Evolutionary conservation across 2,113 vertebrate genomes (phyloP).

Genomic region (Diphyllodes magnificus): DNA sequence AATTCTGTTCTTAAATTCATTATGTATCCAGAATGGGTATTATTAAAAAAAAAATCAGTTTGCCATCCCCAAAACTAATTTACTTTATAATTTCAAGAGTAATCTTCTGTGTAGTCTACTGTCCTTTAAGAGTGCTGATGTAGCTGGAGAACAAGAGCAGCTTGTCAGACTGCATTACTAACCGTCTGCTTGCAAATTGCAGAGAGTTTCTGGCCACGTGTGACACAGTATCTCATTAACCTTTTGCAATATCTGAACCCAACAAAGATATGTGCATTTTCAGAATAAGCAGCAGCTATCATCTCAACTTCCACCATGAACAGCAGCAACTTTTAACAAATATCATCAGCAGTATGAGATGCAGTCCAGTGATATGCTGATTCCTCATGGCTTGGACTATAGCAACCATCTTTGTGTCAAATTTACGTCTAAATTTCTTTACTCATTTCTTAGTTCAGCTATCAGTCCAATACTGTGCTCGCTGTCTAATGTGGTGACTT

Average conservation of each 20-base stretch:
- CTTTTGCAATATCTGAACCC: background rate
- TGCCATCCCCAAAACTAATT: background rate
- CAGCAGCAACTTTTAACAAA: background rate
- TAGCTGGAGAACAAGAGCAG: constrained; percentile 15
- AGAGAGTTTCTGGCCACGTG: background rate
- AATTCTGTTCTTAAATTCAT: background rate
- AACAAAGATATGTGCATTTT: background rate
- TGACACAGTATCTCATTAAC: constrained; percentile 9
- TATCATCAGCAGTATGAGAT: background rate
- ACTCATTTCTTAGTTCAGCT: background rate
- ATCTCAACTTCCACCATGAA: background rate
- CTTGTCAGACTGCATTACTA: constrained; percentile 1
- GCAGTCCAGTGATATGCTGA: background rate
- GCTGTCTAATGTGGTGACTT: background rate
- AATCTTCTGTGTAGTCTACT: background rate
- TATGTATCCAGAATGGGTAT: background rate
- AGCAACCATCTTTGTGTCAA: background rate
- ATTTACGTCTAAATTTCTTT: background rate
- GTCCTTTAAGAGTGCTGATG: constrained; percentile 1
- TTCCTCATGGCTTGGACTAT: background rate
- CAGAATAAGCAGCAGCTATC: background rate
- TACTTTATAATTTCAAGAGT: background rate
- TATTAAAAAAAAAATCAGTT: background rate
- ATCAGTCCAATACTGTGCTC: background rate
- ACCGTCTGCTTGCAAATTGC: background rate